These are phyloP conservation scores for Eilema depressum DNA, from an alignment of 2,888 invertebrate species.

Conservation along the genomic window DNA sequence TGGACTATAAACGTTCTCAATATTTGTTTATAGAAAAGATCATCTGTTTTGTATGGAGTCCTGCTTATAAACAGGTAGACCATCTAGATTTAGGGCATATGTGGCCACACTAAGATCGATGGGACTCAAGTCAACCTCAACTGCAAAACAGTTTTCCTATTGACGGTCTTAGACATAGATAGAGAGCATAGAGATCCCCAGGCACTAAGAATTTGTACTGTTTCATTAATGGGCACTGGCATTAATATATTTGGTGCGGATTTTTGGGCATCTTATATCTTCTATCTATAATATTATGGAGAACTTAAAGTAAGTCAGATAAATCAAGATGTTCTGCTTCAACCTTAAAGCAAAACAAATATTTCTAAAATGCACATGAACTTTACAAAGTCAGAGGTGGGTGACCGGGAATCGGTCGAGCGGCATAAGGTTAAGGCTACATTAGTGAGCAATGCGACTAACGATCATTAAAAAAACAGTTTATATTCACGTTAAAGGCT, in stretches of 20 bases:
- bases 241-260: background rate
- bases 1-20: constrained; percentile 34
- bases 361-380: constrained; percentile 2
- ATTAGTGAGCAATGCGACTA: background rate
- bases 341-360: background rate
- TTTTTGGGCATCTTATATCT: background rate
- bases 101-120: background rate
- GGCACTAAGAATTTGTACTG: no score
- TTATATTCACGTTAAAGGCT: background rate
- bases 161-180: no score
- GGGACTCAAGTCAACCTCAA: background rate
- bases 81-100: background rate
- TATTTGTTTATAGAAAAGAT: constrained; percentile 36
- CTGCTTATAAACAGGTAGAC: background rate
- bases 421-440: constrained; percentile 1
- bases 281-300: background rate
- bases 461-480: background rate
- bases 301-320: background rate
- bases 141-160: no score
- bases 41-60: background rate
- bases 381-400: constrained; percentile 5
- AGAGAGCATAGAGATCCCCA: no score
- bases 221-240: no score
- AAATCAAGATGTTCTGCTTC: background rate
- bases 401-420: constrained; percentile 8